Percentiles rank a stretch among this genome's conserved stretches.
phyloP scores from a whole-genome alignment of 2,113 vertebrate genomes.

The Anhinga anhinga region DNA sequence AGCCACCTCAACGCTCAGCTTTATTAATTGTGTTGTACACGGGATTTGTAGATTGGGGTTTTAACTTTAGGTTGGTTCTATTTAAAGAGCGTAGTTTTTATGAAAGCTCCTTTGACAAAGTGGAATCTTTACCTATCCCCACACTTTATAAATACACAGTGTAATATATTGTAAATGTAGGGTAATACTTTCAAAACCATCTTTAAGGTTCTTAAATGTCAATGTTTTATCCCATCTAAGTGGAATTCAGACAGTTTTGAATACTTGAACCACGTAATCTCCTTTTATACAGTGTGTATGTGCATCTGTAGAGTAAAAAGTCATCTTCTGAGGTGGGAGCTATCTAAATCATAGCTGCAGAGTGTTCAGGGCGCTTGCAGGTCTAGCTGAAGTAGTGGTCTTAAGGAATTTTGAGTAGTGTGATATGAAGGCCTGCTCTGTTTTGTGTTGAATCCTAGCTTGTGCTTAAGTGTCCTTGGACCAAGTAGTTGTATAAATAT shows the following conservation, averaged over 20 bases:
- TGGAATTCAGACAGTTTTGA: background rate
- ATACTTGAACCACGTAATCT: background rate
- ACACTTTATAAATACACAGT: background rate
- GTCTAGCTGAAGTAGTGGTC: background rate
- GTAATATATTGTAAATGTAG: background rate
- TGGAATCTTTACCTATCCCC: background rate
- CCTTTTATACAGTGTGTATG: background rate
- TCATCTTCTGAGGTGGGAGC: background rate
- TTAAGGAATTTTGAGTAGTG: background rate
- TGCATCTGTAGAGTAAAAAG: background rate
- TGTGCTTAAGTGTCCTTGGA: background rate
- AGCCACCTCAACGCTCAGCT: background rate
- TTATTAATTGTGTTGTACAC: background rate
- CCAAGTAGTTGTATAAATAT: background rate
- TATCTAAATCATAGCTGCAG: background rate
- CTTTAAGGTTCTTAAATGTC: background rate
- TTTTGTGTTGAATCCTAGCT: background rate
- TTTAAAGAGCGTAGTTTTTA: background rate
- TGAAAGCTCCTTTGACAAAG: background rate
- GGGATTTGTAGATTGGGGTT: background rate
- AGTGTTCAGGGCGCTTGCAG: background rate
- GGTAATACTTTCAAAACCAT: background rate
- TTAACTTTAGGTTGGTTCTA: background rate
- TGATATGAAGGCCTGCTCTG: background rate
- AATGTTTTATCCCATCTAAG: background rate